A percentile compares a stretch with the other conserved stretches of the same genome.
These are phyloP conservation scores for Montipora capitata DNA, from an alignment of 92 coral and sea anemone genomes.

Conservation along the genomic window DNA sequence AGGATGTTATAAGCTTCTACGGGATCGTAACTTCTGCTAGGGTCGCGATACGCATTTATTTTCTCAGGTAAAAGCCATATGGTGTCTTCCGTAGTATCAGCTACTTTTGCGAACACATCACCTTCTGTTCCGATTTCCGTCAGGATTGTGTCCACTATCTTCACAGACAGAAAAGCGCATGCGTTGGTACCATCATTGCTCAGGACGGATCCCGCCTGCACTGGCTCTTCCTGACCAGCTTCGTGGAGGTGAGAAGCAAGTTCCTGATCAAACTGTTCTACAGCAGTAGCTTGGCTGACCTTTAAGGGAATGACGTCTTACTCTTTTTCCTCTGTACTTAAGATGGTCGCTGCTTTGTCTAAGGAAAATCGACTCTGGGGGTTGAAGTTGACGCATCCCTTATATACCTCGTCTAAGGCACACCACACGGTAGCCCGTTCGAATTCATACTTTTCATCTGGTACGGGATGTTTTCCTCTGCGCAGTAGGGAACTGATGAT, in stretches of 20 bases:
- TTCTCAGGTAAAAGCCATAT: conserved; percentile 25
- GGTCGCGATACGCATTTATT: conserved; percentile 24
- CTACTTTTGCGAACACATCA: neutral
- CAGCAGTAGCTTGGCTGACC: conserved; percentile 28
- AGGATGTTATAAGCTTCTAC: conserved; percentile 5
- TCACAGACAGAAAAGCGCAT: no score
- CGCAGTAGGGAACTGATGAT: conserved; percentile 16
- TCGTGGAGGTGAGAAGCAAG: no score
- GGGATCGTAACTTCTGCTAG: neutral
- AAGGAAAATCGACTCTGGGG: conserved; percentile 6
- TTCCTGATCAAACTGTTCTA: neutral
- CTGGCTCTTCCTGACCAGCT: no score
- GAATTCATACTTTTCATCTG: conserved; percentile 20
- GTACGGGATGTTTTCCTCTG: conserved; percentile 3
- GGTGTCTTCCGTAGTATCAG: conserved; percentile 4
- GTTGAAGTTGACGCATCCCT: conserved; percentile 2
- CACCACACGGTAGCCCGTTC: conserved; percentile 37
- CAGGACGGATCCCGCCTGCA: no score
- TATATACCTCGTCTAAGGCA: conserved; percentile 16
- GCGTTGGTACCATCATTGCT: no score
- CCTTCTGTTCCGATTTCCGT: no score
- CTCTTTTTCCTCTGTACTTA: conserved; percentile 10
- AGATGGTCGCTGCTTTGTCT: conserved; percentile 8
- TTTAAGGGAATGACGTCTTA: conserved; percentile 1
- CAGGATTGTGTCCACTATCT: no score